Evolutionary conservation across 1,140 invertebrate genomes (phyloP).

Genomic region (Notospermus geniculatus): DNA sequence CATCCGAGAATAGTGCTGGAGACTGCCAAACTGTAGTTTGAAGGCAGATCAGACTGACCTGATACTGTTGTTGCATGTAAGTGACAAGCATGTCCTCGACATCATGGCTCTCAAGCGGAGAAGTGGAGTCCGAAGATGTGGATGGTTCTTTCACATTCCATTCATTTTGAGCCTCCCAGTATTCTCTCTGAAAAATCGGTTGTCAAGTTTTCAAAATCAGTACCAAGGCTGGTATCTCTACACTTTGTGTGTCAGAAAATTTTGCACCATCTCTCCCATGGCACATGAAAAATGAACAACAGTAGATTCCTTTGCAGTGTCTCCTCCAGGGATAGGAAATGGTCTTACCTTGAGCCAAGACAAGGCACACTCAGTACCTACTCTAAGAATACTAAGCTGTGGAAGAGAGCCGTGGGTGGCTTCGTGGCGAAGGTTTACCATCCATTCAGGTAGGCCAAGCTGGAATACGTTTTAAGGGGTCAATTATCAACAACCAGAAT

Average conservation of each 20-base stretch:
- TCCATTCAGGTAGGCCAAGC: slow-evolving; percentile 31
- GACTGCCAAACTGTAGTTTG: no score
- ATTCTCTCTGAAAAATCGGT: neutral
- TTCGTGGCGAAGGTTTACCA: slow-evolving; percentile 29
- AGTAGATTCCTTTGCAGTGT: slow-evolving; percentile 3
- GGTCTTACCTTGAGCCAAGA: slow-evolving; percentile 24
- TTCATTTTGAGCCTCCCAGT: slow-evolving; percentile 4
- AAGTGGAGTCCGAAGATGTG: neutral
- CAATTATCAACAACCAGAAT: no score
- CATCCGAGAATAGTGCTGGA: no score
- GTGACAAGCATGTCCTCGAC: neutral
- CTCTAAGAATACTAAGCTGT: slow-evolving; percentile 20
- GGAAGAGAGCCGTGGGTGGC: slow-evolving; percentile 28
- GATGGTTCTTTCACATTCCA: neutral
- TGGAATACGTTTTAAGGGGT: slow-evolving; percentile 16
- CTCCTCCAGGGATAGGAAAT: no score
- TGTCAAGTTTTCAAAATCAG: no score
- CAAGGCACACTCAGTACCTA: slow-evolving; percentile 22
- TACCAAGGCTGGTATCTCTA: no score
- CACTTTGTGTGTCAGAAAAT: no score
- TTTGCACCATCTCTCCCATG: neutral
- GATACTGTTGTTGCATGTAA: slow-evolving; percentile 6
- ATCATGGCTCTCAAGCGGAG: neutral
- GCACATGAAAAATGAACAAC: neutral
- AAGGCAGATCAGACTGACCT: no score